Evolutionary conservation across 2,113 vertebrate species (phyloP).

Genomic region (Atlantisia rogersi): DNA sequence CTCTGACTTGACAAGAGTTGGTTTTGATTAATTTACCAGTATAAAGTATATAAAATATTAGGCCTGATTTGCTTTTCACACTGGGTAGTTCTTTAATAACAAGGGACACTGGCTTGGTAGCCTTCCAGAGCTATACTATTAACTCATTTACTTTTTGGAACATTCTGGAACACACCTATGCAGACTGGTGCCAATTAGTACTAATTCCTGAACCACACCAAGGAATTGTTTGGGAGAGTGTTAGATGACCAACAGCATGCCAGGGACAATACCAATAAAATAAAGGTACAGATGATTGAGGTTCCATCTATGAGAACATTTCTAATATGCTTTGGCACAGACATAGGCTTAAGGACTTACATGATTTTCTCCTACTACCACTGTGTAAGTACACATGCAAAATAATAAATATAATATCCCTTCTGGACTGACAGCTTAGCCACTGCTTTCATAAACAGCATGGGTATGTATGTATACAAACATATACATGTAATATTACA

Average conservation of each 20-base stretch:
- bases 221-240: neutral
- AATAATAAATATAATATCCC: neutral
- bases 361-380: neutral
- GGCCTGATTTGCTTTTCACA: neutral
- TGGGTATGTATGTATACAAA: accelerated
- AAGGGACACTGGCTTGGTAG: neutral
- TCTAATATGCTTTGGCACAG: neutral
- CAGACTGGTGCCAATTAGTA: neutral
- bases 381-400: neutral
- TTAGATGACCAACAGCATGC: neutral
- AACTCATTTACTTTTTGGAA: neutral
- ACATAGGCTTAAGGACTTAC: neutral
- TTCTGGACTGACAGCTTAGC: neutral
- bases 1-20: neutral
- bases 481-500: neutral
- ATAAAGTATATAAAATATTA: neutral
- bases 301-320: neutral
- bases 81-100: neutral
- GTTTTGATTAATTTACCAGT: neutral
- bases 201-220: neutral
- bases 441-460: neutral
- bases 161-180: neutral
- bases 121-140: neutral
- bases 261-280: neutral
- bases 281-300: neutral